Evolutionary conservation across 2,888 invertebrate genomes (phyloP), one percentile per base, ranked within the genome.

Genomic region (Ferrisia virgata): DNA sequence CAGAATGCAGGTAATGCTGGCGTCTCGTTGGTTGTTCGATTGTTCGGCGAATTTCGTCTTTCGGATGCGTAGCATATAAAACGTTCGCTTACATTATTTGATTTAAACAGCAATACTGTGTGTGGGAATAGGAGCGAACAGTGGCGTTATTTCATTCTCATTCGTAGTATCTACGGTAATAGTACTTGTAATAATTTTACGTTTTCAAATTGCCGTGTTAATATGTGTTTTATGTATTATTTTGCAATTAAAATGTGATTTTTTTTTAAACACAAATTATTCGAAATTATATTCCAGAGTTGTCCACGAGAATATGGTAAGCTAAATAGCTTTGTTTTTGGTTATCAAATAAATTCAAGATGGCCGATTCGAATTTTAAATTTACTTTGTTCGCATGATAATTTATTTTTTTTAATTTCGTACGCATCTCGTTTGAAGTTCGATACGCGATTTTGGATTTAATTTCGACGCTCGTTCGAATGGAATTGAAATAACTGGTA

Each of bases 291-390:
- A 31, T n/a, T 47, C 33, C 18, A 22, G 43, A 64, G 69, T 69
- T 69, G 69, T 82, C 36, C 58, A 82, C 39, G 82, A 69, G 69
- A 82, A n/a, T 36, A 82, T 82, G 82, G 82, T 82, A 31, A 82
- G 82, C 22, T 11, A 53, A 53, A 53, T 22, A n/a, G 69, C 53
- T 33, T 81, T 39, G 69, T 40, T 58, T 64, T 22, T 33, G 22
- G n/a, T 64, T 69, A 79, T 28, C 43, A 39, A 69, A 82, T 6
- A 40, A 69, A 82, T 28, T n/a, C 64, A 82, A 82, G 82, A 82
- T 82, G 82, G 82, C 72, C 40, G 82, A 31, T 36, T n/a, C 0
- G 15, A 36, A 28, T 72, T 64, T n/a, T 36, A 6, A 15, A 15
- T 64, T 15, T 39, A 22, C 58, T 47, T 82, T 40, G 81, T 81